Evolutionary conservation across 2,888 invertebrate species (phyloP).

Genomic region (Cerceris rybyensis): DNA sequence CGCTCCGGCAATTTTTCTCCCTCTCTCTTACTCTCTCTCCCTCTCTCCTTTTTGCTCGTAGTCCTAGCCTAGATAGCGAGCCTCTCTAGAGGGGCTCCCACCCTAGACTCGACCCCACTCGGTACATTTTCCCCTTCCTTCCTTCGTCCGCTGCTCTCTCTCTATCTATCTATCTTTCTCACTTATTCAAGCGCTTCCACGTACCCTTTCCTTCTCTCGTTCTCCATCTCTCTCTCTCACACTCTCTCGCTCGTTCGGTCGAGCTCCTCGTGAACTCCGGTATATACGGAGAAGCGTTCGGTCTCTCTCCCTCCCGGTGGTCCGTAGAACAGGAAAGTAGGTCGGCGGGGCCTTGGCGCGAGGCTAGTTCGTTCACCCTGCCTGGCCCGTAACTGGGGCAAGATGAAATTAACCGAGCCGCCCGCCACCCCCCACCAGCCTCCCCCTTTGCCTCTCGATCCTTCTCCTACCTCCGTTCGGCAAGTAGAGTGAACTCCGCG

Average conservation of each 20-base stretch:
- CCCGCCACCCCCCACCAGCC: slow-evolving; percentile 58
- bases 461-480: slow-evolving; percentile 52
- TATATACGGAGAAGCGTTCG: neutral
- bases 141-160: slow-evolving; percentile 54
- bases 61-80: slow-evolving; percentile 70
- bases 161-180: too few species aligned
- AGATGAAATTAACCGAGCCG: slow-evolving; percentile 85
- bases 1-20: slow-evolving; percentile 76
- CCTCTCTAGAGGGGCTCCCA: slow-evolving; percentile 60
- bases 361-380: slow-evolving; percentile 86
- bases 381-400: slow-evolving; percentile 85
- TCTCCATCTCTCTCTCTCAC: slow-evolving; percentile 8
- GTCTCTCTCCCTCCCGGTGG: slow-evolving; percentile 60
- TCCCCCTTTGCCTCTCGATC: slow-evolving; percentile 31
- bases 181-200: slow-evolving; percentile 46
- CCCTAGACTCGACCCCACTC: slow-evolving; percentile 48
- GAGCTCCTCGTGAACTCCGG: slow-evolving; percentile 49
- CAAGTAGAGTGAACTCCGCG: slow-evolving; percentile 71
- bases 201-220: slow-evolving; percentile 41
- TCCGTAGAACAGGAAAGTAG: slow-evolving; percentile 77
- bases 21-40: slow-evolving; percentile 27
- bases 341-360: slow-evolving; percentile 81
- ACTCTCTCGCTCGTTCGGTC: slow-evolving; percentile 14
- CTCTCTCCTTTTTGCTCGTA: slow-evolving; percentile 49
- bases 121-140: slow-evolving; percentile 34